Evolutionary conservation across 2,888 invertebrate species (phyloP).

Genomic region (Tachina fera): DNA sequence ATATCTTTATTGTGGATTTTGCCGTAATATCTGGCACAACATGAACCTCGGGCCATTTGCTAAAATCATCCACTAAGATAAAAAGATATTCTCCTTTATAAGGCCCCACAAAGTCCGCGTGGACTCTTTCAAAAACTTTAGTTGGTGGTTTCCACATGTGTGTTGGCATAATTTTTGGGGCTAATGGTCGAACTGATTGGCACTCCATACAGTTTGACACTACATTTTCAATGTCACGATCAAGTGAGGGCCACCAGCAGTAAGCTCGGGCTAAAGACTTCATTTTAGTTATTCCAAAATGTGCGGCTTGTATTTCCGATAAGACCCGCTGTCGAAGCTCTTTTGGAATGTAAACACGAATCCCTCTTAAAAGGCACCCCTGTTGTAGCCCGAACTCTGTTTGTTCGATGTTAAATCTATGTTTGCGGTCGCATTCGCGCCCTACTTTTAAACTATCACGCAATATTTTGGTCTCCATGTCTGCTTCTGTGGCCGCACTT

Average conservation of each 20-base stretch:
- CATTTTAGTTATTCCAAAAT: conserved; percentile 47
- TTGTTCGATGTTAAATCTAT: conserved; percentile 32
- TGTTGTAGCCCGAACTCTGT: conserved; percentile 46
- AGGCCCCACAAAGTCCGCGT: conserved; percentile 63
- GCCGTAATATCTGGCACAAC: conserved; percentile 66
- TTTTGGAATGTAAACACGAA: conserved; percentile 58
- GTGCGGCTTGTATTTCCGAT: conserved; percentile 16
- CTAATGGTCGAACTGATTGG: conserved; percentile 26
- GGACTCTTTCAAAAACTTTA: conserved; percentile 71
- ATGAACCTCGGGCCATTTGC: conserved; percentile 74
- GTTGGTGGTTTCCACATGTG: conserved; percentile 45
- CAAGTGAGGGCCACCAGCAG: conserved; percentile 54
- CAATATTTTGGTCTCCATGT: conserved; percentile 11
- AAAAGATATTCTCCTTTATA: conserved; percentile 33
- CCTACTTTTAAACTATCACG: conserved; percentile 31
- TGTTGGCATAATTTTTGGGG: conserved; percentile 28
- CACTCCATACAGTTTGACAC: conserved; percentile 66
- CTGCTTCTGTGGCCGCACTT: too few species aligned
- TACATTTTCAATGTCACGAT: conserved; percentile 58
- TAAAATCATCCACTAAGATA: conserved; percentile 63
- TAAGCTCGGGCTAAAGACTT: conserved; percentile 50
- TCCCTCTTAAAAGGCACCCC: conserved; percentile 36
- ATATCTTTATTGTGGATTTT: conserved; percentile 59
- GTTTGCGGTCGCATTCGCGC: conserved; percentile 18
- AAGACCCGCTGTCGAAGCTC: conserved; percentile 24